Conservation (phyloP, 2,113 vertebrate species). For the Cacatua alba region DNA sequence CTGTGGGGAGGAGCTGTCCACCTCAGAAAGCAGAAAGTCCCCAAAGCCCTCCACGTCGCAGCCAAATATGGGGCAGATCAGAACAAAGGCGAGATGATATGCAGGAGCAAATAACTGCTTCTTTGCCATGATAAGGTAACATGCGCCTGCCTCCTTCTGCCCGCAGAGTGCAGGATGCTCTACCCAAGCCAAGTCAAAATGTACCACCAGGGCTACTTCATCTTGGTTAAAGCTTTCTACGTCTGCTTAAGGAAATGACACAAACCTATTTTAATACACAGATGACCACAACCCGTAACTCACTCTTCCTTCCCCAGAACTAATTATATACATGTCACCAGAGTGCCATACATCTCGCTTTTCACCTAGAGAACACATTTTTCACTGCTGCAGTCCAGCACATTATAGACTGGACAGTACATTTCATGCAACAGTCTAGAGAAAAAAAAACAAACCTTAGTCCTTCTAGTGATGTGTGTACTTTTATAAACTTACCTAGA, state of each 20-base stretch:
- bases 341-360: neutral
- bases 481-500: neutral
- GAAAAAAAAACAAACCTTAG: neutral
- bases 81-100: neutral
- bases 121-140: neutral
- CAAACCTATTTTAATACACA: neutral
- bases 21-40: neutral
- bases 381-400: neutral
- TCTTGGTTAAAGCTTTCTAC: neutral
- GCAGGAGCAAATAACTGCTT: neutral
- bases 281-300: neutral
- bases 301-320: neutral
- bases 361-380: neutral
- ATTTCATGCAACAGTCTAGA: neutral
- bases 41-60: neutral
- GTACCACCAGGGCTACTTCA: neutral
- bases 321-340: neutral
- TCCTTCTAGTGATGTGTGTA: neutral
- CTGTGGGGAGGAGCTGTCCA: neutral
- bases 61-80: neutral
- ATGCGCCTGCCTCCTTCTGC: fast-evolving
- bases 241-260: neutral
- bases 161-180: neutral
- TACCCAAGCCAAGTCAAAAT: neutral
- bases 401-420: neutral